phyloP scores from a whole-genome alignment of 2,797 vertebrate genomes.

The Pangasius sanitwongsei region DNA sequence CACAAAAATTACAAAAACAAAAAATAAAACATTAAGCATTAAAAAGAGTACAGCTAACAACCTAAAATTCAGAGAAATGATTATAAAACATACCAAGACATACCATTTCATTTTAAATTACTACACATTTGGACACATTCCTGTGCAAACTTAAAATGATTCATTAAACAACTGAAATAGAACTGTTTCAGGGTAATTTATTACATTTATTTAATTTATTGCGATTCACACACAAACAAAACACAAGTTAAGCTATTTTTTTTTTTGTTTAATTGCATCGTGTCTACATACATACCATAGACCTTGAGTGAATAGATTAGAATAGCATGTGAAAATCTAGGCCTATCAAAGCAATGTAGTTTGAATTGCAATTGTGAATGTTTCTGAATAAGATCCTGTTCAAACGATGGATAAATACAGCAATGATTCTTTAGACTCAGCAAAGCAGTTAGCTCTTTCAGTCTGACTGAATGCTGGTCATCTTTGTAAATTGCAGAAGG shows the following conservation, averaged over 20 bases:
- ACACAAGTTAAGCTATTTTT: background rate
- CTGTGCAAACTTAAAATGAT: background rate
- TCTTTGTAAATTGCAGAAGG: slow-evolving; percentile 77
- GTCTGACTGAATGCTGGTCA: slow-evolving; percentile 78
- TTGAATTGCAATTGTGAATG: slow-evolving; percentile 37
- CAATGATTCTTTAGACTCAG: slow-evolving; percentile 73
- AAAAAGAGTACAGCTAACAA: background rate
- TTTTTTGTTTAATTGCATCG: background rate
- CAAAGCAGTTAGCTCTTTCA: slow-evolving; percentile 76
- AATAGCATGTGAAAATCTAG: slow-evolving; percentile 21
- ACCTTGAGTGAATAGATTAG: slow-evolving; percentile 5
- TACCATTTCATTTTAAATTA: background rate
- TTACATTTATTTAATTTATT: slow-evolving; percentile 4
- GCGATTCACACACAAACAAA: background rate
- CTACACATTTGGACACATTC: background rate
- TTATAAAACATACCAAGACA: background rate
- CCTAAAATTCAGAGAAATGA: background rate
- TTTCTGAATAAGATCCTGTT: slow-evolving; percentile 57
- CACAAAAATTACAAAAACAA: background rate
- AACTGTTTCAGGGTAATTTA: slow-evolving; percentile 14
- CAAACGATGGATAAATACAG: slow-evolving; percentile 68
- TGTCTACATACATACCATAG: background rate
- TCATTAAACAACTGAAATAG: slow-evolving; percentile 10
- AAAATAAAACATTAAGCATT: background rate
- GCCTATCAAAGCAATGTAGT: slow-evolving; percentile 7